Percentiles rank a stretch among this genome's conserved stretches.
Conservation (phyloP, 2,113 vertebrate species). For the Zingel zingel region DNA sequence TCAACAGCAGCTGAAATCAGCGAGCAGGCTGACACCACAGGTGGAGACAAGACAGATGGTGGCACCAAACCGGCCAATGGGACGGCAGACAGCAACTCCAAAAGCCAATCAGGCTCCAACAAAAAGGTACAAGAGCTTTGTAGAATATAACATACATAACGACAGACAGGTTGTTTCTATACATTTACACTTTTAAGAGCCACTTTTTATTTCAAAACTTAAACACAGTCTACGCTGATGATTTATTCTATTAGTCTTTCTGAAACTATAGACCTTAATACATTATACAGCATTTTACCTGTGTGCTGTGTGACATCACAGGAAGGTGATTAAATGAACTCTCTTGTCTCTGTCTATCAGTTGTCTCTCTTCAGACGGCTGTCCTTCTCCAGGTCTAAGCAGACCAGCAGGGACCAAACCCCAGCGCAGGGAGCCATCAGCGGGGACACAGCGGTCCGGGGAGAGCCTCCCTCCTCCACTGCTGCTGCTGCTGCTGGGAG, state of each 20-base stretch:
- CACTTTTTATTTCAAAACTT: too few species aligned
- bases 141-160: too few species aligned
- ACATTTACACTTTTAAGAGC: too few species aligned
- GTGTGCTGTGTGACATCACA: too few species aligned
- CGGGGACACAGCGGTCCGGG: not conserved
- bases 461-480: not conserved
- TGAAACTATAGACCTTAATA: too few species aligned
- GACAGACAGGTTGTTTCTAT: too few species aligned
- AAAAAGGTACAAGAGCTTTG: conserved; percentile 72
- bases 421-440: not conserved
- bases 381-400: conserved; percentile 66
- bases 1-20: conserved; percentile 38
- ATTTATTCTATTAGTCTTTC: too few species aligned
- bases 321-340: not conserved
- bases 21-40: conserved; percentile 4
- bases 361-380: conserved; percentile 78
- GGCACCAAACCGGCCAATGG: conserved; percentile 59
- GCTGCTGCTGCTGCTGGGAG: not conserved
- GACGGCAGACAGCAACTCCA: conserved; percentile 46
- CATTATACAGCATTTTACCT: not conserved
- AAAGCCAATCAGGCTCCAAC: conserved; percentile 63
- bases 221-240: too few species aligned
- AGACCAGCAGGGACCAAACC: conserved; percentile 22
- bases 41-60: not conserved
- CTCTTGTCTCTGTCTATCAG: conserved; percentile 54